Conservation (phyloP, 2,888 invertebrate genomes). For the Amphipyra berbera region DNA sequence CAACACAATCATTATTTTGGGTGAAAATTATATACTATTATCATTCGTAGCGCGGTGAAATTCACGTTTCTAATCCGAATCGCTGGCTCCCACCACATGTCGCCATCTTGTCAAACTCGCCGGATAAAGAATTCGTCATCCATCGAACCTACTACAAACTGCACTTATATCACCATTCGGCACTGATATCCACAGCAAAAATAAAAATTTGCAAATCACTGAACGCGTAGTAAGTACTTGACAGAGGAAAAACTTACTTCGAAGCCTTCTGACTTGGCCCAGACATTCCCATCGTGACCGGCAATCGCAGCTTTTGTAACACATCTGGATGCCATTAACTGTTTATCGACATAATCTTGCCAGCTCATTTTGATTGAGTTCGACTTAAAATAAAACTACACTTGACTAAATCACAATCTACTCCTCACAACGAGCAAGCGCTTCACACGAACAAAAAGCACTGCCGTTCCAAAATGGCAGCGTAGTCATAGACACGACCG, state of each 20-base stretch:
- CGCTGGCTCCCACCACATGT: constrained; percentile 83
- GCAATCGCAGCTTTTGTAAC: constrained; percentile 98
- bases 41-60: constrained; percentile 24
- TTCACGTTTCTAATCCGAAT: constrained; percentile 70
- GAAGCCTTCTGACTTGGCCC: constrained; percentile 98
- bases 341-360: constrained; percentile 99
- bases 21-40: neutral
- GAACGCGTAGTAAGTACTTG: constrained; percentile 72
- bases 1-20: constrained; percentile 1
- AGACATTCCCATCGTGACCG: constrained; percentile 98
- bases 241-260: constrained; percentile 93
- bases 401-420: constrained; percentile 86
- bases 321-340: constrained; percentile 98
- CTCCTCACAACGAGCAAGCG: constrained; percentile 88
- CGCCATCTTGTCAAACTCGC: constrained; percentile 89
- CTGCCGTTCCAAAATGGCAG: constrained; percentile 90
- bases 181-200: constrained; percentile 65
- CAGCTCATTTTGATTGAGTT: constrained; percentile 95
- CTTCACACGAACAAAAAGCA: constrained; percentile 90
- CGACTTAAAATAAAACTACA: constrained; percentile 88
- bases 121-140: constrained; percentile 83
- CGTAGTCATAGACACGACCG: constrained; percentile 83
- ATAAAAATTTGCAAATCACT: constrained; percentile 66
- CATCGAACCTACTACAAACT: constrained; percentile 62
- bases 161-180: constrained; percentile 66